A percentile compares a stretch with the other conserved stretches of the same genome.
Conservation (phyloP, 2,113 vertebrate genomes). For the Lates calcarifer region DNA sequence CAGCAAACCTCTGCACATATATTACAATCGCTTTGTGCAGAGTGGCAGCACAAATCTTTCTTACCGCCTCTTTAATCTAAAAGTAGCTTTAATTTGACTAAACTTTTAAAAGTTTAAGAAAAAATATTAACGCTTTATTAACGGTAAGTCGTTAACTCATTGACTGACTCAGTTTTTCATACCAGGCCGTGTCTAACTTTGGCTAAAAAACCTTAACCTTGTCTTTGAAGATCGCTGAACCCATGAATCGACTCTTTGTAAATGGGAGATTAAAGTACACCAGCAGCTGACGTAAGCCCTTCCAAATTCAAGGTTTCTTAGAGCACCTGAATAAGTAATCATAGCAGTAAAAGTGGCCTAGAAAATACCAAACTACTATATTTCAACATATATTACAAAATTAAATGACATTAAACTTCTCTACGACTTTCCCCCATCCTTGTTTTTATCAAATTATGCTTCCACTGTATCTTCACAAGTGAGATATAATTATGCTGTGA, state of each 20-base stretch:
- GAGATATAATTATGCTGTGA: conserved; percentile 30
- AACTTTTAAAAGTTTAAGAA: conserved; percentile 1
- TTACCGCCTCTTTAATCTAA: conserved; percentile 17
- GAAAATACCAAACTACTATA: conserved; percentile 21
- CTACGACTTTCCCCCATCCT: not conserved
- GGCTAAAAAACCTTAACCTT: not conserved
- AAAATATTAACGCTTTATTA: not conserved
- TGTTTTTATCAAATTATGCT: conserved; percentile 29
- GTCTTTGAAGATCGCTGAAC: conserved; percentile 23
- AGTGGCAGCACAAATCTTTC: not conserved
- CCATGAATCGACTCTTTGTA: conserved; percentile 16
- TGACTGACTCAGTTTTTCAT: conserved; percentile 10
- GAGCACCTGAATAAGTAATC: conserved; percentile 16
- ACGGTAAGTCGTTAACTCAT: not conserved
- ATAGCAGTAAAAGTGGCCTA: not conserved
- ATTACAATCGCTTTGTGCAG: conserved; percentile 5
- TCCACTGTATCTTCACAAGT: conserved; percentile 26
- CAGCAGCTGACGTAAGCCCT: not conserved
- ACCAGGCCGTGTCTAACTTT: not conserved
- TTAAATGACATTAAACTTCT: conserved; percentile 5
- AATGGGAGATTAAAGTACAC: conserved; percentile 1
- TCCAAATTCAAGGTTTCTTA: not conserved
- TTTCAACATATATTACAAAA: conserved; percentile 21
- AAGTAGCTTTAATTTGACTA: conserved; percentile 6
- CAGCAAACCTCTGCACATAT: conserved; percentile 28